These are phyloP conservation scores for Apomyelois bistriatella DNA, from an alignment of 2,888 invertebrate species.

Conservation along the genomic window DNA sequence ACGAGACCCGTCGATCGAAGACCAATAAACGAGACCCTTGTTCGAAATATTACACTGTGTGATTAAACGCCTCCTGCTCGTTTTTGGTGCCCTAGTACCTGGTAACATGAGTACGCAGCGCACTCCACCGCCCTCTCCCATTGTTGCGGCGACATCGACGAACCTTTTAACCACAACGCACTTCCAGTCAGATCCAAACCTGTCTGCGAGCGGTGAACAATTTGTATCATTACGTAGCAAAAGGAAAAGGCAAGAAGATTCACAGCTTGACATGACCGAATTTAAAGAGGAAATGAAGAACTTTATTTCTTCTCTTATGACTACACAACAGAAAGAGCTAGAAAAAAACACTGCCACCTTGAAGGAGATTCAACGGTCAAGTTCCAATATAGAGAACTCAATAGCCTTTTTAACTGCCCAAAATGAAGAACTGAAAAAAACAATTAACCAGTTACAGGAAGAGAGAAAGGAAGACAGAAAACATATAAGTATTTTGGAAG, in stretches of 20 bases:
- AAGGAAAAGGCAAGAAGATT: background rate
- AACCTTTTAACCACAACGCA: background rate
- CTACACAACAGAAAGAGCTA: background rate
- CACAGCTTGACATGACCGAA: background rate
- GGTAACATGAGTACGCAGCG: too few relatives aligned
- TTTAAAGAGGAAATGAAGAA: slow-evolving; percentile 4
- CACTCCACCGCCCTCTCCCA: too few relatives aligned
- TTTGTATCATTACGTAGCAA: background rate
- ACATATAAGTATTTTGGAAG: too few relatives aligned
- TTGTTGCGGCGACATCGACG: background rate
- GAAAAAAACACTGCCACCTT: background rate
- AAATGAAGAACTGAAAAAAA: too few relatives aligned
- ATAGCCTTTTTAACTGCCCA: background rate
- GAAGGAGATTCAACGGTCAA: background rate
- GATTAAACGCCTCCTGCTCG: too few relatives aligned
- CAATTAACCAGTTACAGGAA: too few relatives aligned
- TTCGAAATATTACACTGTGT: background rate
- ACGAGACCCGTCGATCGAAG: background rate
- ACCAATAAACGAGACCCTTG: background rate
- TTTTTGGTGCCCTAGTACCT: too few relatives aligned
- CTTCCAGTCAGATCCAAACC: background rate
- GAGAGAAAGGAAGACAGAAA: too few relatives aligned
- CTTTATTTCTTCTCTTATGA: background rate
- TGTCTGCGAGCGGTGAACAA: background rate
- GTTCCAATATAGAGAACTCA: background rate